phyloP scores from a whole-genome alignment of 2,888 invertebrate genomes.

The Elegia similella region DNA sequence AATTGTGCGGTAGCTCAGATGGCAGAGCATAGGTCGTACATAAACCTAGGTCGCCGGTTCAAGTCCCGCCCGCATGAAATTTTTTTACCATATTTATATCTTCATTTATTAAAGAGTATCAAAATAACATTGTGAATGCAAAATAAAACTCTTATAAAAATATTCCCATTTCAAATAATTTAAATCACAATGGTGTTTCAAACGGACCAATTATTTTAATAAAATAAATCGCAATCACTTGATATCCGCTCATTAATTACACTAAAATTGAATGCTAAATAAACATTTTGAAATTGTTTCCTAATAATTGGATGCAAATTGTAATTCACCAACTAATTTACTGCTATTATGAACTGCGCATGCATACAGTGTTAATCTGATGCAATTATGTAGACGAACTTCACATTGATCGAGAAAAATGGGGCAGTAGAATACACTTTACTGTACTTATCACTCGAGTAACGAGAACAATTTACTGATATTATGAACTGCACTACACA shows the following conservation, averaged over 20 bases:
- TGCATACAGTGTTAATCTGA: background rate
- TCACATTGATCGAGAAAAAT: background rate
- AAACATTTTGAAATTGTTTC: background rate
- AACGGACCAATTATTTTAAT: background rate
- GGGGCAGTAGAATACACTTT: too few relatives aligned
- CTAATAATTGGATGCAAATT: slow-evolving; percentile 6
- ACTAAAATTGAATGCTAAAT: slow-evolving; percentile 6
- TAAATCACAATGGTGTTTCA: background rate
- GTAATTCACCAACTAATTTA: slow-evolving; percentile 9
- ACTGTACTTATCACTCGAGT: too few relatives aligned
- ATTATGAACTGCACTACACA: slow-evolving; percentile 5
- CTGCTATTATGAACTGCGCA: slow-evolving; percentile 3
- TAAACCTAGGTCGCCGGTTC: too few relatives aligned
- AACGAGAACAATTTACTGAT: slow-evolving; percentile 11
- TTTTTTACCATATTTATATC: too few relatives aligned
- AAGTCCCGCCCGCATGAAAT: too few relatives aligned
- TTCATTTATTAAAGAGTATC: too few relatives aligned
- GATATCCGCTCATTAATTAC: background rate
- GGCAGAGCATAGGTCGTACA: too few relatives aligned
- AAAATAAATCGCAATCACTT: slow-evolving; percentile 1
- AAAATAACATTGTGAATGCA: too few relatives aligned
- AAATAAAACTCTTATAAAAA: too few relatives aligned
- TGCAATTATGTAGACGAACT: background rate
- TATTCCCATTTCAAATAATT: background rate
- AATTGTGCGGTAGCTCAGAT: too few relatives aligned